These are phyloP conservation scores for Artemisiospiza belli DNA, from an alignment of 2,113 vertebrate species.

Conservation along the genomic window DNA sequence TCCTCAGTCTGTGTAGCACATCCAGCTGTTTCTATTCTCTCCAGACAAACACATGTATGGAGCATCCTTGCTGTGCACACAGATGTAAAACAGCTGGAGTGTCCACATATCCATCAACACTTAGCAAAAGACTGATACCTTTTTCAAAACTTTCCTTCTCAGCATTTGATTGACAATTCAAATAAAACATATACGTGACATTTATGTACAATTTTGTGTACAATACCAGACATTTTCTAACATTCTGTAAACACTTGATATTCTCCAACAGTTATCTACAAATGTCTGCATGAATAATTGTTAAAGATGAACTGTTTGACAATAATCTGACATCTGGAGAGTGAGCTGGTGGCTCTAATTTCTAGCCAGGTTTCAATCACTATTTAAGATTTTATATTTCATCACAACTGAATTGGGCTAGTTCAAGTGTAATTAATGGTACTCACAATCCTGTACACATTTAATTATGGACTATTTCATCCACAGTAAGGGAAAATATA, in stretches of 20 bases:
- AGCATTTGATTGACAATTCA: not conserved
- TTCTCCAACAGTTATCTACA: not conserved
- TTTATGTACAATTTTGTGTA: not conserved
- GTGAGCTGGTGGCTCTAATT: not conserved
- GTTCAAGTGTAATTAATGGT: slow-evolving; percentile 23
- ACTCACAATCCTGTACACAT: slow-evolving; percentile 4
- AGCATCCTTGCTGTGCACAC: not conserved
- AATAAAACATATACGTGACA: not conserved
- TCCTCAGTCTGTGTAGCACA: not conserved
- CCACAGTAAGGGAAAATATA: not conserved
- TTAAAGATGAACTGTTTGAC: not conserved
- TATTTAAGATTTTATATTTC: not conserved
- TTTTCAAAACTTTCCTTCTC: not conserved
- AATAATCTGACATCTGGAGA: slow-evolving; percentile 65
- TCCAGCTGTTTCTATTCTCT: not conserved
- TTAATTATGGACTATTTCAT: not conserved
- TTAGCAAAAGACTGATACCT: not conserved
- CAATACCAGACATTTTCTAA: not conserved
- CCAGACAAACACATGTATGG: not conserved
- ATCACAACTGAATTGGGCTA: not conserved
- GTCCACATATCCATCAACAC: not conserved
- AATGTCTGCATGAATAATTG: not conserved
- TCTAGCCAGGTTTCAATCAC: not conserved
- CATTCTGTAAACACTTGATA: not conserved
- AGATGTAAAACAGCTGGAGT: not conserved